These are phyloP conservation scores for Microctenopoma lineatum DNA, from an alignment of 2,797 vertebrate genomes.

Conservation along the genomic window DNA sequence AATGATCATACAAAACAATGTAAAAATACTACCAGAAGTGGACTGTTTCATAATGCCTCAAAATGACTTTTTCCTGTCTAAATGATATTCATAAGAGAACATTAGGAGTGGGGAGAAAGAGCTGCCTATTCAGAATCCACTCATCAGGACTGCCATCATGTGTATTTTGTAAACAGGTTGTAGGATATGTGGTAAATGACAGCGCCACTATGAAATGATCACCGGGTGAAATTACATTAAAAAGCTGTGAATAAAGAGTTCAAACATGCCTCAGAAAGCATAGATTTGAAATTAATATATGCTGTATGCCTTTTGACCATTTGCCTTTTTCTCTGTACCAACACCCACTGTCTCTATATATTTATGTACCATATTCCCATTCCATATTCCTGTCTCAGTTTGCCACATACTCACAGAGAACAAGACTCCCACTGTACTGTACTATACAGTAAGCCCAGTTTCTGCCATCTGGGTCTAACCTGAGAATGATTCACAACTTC, in stretches of 20 bases:
- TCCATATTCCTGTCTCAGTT: constrained; percentile 13
- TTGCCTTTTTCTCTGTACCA: constrained; percentile 14
- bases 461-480: constrained; percentile 38
- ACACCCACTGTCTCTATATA: constrained; percentile 8
- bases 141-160: constrained; percentile 31
- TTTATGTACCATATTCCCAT: constrained; percentile 19
- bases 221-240: neutral
- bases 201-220: constrained; percentile 23
- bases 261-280: neutral
- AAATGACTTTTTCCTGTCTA: constrained; percentile 16
- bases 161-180: constrained; percentile 48
- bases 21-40: constrained; percentile 58
- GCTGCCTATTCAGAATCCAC: constrained; percentile 38
- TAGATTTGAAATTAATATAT: neutral
- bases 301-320: constrained; percentile 1
- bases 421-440: constrained; percentile 44
- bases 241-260: neutral
- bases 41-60: constrained; percentile 61
- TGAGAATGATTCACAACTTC: constrained; percentile 44
- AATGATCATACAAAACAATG: constrained; percentile 55
- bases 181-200: constrained; percentile 22
- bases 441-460: constrained; percentile 31
- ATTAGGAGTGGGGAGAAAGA: constrained; percentile 37
- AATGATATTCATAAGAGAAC: constrained; percentile 47
- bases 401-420: constrained; percentile 22